Evolutionary conservation across 2,888 invertebrate species (phyloP).

Genomic region (Dicycla oo): DNA sequence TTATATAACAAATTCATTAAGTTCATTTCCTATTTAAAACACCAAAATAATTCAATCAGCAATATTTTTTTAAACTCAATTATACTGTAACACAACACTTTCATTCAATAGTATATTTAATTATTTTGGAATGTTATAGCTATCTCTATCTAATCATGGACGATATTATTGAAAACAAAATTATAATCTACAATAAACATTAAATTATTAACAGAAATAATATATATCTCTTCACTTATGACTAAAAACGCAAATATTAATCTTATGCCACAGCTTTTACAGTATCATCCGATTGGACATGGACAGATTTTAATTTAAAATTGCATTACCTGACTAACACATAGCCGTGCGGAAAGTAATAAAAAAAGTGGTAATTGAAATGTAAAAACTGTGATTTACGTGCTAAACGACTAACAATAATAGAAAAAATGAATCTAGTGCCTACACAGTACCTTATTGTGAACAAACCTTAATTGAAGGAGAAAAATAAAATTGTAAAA

Average conservation of each 20-base stretch:
- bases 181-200: constrained; percentile 68
- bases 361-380: constrained; percentile 73
- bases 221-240: constrained; percentile 74
- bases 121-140: constrained; percentile 79
- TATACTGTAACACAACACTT: constrained; percentile 50
- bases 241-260: constrained; percentile 76
- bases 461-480: constrained; percentile 81
- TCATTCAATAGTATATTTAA: constrained; percentile 44
- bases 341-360: constrained; percentile 62
- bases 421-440: constrained; percentile 76
- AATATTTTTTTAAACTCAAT: constrained; percentile 25
- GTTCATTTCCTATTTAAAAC: constrained; percentile 63
- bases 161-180: constrained; percentile 67
- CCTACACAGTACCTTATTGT: constrained; percentile 85
- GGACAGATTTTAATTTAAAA: constrained; percentile 53
- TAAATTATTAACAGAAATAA: constrained; percentile 66
- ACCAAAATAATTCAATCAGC: constrained; percentile 56
- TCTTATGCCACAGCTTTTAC: constrained; percentile 83
- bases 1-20: constrained; percentile 40
- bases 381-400: constrained; percentile 86
- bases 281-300: constrained; percentile 63
- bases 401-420: constrained; percentile 78
- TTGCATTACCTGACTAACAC: constrained; percentile 67
- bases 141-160: constrained; percentile 71
- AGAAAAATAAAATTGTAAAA: constrained; percentile 74